These are phyloP conservation scores for Emydoidea blandingii DNA, from an alignment of 2,797 vertebrate species.

Conservation along the genomic window DNA sequence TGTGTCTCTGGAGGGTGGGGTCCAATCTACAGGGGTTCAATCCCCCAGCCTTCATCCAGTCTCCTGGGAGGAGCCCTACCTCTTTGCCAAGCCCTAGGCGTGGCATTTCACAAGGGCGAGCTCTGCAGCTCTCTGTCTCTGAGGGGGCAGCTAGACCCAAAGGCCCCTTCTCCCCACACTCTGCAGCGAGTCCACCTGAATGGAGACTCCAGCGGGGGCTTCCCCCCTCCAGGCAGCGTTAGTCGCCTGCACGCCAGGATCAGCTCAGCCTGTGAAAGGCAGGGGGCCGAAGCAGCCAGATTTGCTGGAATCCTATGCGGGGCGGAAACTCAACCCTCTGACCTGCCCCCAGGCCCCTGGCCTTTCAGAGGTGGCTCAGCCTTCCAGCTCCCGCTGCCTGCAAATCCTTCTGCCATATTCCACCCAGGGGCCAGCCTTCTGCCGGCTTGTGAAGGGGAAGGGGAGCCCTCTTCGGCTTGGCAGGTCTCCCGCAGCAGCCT, in stretches of 20 bases:
- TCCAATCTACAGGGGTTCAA: background rate
- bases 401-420: background rate
- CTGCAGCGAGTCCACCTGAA: too few species aligned
- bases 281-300: too few species aligned
- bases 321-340: background rate
- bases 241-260: background rate
- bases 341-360: too few species aligned
- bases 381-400: too few species aligned
- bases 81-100: background rate
- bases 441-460: too few species aligned
- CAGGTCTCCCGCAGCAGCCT: too few species aligned
- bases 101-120: background rate
- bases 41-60: background rate
- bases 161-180: background rate
- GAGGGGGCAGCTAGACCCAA: background rate
- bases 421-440: background rate
- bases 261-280: background rate
- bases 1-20: background rate
- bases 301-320: background rate
- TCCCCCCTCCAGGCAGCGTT: background rate
- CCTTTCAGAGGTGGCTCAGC: background rate
- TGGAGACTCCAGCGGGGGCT: background rate
- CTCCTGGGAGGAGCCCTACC: background rate
- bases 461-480: too few species aligned
- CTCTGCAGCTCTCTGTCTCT: too few species aligned